Base-by-base conservation (phyloP, 1,140 invertebrate genomes). In the Drosophila pandora region DNA sequence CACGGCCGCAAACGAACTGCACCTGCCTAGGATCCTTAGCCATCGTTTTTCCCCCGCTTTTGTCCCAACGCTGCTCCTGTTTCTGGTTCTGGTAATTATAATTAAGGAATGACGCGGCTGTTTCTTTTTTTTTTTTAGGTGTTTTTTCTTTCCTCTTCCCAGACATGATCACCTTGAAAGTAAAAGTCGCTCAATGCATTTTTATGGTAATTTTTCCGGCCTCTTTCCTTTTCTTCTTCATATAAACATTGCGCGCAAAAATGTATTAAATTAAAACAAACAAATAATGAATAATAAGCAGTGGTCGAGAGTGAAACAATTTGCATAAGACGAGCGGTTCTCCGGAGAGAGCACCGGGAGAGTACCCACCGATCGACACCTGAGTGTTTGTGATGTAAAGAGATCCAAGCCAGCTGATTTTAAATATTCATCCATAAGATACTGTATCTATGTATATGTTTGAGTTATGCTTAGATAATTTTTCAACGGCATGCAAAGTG, bases 241-340 rank as follows among this genome's bases (percentile, higher is more conserved):
- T 52, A 58, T 52, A 58, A 55, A 49, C 75, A 59, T 82, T 79
- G 83, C 83, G 83, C 79, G 71, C 79, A 83, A 79, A 77, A 88
- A 88, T 76, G 56, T 80, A 87, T 88, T 89, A 88, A 88, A 88
- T 88, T 88, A 88, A 88, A 88, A 88, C 83, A 88, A 88, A 88
- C 83, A 88, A 88, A 88, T 88, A 88, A 88, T 88, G 83, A 87
- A 88, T 89, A 88, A 88, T 79, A 88, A 88, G 70, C 74, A 22
- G 53, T 37, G 79, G 49, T 25, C 70, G 81, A 74, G 73, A 81
- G 64, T 49, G 45, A 56, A 55, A 61, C 37, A 60, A 89, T 87
- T 87, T 87, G 83, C 83, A 87, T 87, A 83, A 76, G 73, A 63
- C 60, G 61, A 30, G 53, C 41, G 21, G 22, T 22, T 43, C 41